Conservation (phyloP, 2,797 vertebrate genomes). For the Melanotaenia nigrans region DNA sequence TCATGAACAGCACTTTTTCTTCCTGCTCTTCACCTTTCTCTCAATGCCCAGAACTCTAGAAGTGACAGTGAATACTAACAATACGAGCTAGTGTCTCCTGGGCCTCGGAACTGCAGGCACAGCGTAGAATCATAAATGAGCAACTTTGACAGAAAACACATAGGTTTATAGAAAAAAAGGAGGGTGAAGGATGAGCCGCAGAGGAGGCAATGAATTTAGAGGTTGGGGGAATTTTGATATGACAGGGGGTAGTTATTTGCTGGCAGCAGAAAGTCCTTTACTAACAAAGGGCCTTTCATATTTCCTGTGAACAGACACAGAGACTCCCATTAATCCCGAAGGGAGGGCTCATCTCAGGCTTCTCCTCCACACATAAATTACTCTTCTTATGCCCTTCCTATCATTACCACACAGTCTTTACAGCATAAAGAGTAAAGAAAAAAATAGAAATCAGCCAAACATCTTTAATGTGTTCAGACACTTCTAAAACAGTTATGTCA, state of each 20-base stretch:
- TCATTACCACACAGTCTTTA: constrained; percentile 76
- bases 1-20: constrained; percentile 53
- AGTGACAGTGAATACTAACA: constrained; percentile 79
- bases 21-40: constrained; percentile 45
- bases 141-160: constrained; percentile 79
- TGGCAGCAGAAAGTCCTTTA: constrained; percentile 79
- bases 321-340: constrained; percentile 82
- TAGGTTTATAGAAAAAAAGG: constrained; percentile 58
- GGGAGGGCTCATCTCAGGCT: constrained; percentile 79
- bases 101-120: constrained; percentile 64
- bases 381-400: constrained; percentile 77
- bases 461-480: constrained; percentile 81
- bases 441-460: constrained; percentile 65
- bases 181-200: constrained; percentile 78
- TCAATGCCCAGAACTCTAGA: constrained; percentile 58
- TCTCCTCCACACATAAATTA: constrained; percentile 82
- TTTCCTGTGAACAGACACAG: constrained; percentile 83
- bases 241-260: constrained; percentile 82
- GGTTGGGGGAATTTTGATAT: constrained; percentile 80
- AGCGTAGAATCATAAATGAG: constrained; percentile 77
- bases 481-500: constrained; percentile 76
- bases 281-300: constrained; percentile 85
- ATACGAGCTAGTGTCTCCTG: constrained; percentile 64
- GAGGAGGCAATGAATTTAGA: constrained; percentile 80
- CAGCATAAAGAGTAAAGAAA: constrained; percentile 58